Evolutionary conservation across 2,888 invertebrate species (phyloP).

Genomic region (Macaria liturata): DNA sequence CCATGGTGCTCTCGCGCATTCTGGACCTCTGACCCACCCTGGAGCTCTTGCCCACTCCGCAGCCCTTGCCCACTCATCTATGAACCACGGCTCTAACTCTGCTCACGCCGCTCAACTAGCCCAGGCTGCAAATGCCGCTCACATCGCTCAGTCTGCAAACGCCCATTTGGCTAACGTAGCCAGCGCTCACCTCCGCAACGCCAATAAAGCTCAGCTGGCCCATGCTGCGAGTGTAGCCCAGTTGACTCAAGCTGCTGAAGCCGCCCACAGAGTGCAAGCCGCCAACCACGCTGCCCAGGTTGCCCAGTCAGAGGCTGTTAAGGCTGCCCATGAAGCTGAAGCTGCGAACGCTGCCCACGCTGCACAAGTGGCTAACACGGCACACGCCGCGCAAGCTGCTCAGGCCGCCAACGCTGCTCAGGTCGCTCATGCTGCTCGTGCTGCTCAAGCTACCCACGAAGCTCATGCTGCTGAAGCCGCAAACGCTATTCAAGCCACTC

Average conservation of each 20-base stretch:
- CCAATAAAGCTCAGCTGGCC: conserved; percentile 25
- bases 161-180: conserved; percentile 34
- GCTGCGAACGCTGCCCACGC: conserved; percentile 33
- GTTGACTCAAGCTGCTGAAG: conserved; percentile 23
- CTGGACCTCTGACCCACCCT: conserved; percentile 16
- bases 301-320: conserved; percentile 25
- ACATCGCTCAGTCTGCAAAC: conserved; percentile 32
- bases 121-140: conserved; percentile 29
- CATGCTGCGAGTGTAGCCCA: conserved; percentile 27
- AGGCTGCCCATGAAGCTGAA: conserved; percentile 29
- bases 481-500: conserved; percentile 27
- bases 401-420: conserved; percentile 29
- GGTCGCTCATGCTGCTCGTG: conserved; percentile 30
- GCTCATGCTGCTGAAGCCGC: conserved; percentile 27
- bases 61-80: conserved; percentile 18
- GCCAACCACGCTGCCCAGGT: conserved; percentile 22
- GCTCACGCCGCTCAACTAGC: conserved; percentile 32
- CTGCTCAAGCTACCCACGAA: conserved; percentile 24
- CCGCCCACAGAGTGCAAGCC: conserved; percentile 18
- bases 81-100: conserved; percentile 27
- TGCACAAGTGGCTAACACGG: conserved; percentile 17
- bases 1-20: conserved; percentile 11
- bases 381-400: conserved; percentile 35
- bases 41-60: conserved; percentile 21
- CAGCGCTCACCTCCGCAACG: conserved; percentile 19